Base-by-base conservation (phyloP, 2,113 vertebrate genomes). In the Sebastes fasciatus region DNA sequence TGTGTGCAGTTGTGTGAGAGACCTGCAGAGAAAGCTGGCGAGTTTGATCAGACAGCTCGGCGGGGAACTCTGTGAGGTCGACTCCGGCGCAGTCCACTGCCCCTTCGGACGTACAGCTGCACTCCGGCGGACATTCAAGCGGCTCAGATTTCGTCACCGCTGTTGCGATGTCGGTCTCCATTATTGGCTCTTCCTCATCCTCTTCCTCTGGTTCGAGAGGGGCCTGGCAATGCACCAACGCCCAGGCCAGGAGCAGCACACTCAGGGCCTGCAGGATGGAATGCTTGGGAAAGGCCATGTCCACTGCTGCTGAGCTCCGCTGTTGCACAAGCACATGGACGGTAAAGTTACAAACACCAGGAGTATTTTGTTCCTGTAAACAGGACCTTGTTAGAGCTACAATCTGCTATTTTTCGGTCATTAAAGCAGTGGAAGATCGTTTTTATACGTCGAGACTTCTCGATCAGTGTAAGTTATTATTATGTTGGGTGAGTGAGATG, bases 1-100 rank as follows among this genome's bases (percentile, higher is more conserved):
- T 17, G 40, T 13, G 12, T 5, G 76, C 23, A 21, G 5, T 6
- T 45, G 42, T 4, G 23, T 58, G 13, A 75, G 74, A 85, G 86
- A 99, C 98, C 98, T 99, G 98, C 55, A 99, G 93, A 21, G 97
- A 98, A 63, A 99, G 96, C 77, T 97, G 98, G 19, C 96, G 96
- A 64, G 96, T 98, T 74, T 80, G 48, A n/a, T 96, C 94, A 0
- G 97, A 96, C 74, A 99, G 89, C 55, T 94, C 90, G 0, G 90
- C 84, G 0, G 98, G 98, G 86, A 99, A 99, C 85, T 97, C 96
- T 0, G 90, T 96, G 65, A 99, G 95, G 91, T 97, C 96, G 2
- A 98, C 97, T 62, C 98, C 98, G 0, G 96, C 97, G 26, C 98
- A 99, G 94, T 99, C 97, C 89, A 99, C 97, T 1, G 96, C 94